Percentiles rank a stretch among this genome's conserved stretches.
Conservation (phyloP, 2,888 invertebrate genomes). For the Apamea anceps region DNA sequence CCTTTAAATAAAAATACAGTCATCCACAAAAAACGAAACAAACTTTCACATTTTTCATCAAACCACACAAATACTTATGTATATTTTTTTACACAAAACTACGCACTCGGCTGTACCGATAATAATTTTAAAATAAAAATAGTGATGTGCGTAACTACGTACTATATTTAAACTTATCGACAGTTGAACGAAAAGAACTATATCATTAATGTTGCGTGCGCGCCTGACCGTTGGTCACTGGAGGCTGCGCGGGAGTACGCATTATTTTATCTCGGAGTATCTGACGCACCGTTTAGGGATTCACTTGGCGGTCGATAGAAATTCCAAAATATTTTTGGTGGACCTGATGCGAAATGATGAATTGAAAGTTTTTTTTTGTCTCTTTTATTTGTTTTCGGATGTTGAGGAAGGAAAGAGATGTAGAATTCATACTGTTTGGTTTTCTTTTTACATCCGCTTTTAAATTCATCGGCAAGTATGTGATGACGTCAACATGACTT, state of each 20-base stretch:
- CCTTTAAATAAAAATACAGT: conserved; percentile 51
- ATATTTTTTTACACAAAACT: conserved; percentile 7
- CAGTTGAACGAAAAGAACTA: conserved; percentile 63
- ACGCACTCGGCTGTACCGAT: conserved; percentile 20
- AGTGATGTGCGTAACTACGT: conserved; percentile 64
- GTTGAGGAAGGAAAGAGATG: conserved; percentile 19
- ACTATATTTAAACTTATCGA: conserved; percentile 70
- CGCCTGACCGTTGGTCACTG: conserved; percentile 71
- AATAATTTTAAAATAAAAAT: conserved; percentile 57
- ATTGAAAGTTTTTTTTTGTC: conserved; percentile 6
- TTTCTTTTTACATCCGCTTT: conserved; percentile 30
- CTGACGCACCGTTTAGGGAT: conserved; percentile 67
- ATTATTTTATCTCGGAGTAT: conserved; percentile 75
- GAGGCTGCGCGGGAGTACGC: conserved; percentile 74
- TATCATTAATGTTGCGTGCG: conserved; percentile 71
- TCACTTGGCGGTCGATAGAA: conserved; percentile 64
- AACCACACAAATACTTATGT: not conserved
- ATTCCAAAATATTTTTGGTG: conserved; percentile 40
- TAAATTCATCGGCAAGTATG: not conserved
- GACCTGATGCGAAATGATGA: conserved; percentile 20
- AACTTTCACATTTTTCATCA: conserved; percentile 60
- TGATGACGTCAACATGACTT: conserved; percentile 9
- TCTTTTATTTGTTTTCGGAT: not conserved
- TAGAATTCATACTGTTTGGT: not conserved
- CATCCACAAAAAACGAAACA: conserved; percentile 34